Conservation (phyloP, 2,113 vertebrate species). For the Vombatus ursinus region DNA sequence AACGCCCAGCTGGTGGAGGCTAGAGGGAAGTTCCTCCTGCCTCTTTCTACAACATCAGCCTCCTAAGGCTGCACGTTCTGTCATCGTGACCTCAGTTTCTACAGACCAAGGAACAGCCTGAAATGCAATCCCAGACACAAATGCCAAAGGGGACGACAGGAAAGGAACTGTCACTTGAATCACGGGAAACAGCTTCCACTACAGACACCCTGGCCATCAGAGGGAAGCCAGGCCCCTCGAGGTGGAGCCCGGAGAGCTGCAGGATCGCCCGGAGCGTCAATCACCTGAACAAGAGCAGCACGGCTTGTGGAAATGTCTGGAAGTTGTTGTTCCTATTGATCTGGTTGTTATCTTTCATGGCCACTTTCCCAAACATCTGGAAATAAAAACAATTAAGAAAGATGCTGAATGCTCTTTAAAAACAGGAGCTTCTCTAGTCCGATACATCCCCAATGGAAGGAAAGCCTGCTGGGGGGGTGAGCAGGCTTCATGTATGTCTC, state of each 20-base stretch:
- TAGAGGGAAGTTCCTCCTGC: background rate
- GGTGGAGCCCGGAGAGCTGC: background rate
- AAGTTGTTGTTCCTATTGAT: slow-evolving; percentile 99
- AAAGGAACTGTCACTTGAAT: no score
- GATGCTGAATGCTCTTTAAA: background rate
- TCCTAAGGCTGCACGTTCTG: background rate
- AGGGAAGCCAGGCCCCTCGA: background rate
- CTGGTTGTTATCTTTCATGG: slow-evolving; percentile 96
- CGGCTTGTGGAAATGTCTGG: slow-evolving; percentile 98
- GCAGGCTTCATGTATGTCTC: background rate
- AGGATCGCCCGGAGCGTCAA: slow-evolving; percentile 5
- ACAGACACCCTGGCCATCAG: no score
- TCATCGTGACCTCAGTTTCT: background rate
- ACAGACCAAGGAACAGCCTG: background rate
- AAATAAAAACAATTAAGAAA: slow-evolving; percentile 27
- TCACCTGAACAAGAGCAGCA: slow-evolving; percentile 97
- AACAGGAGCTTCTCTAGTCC: background rate
- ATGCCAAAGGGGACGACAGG: background rate
- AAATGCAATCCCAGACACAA: background rate
- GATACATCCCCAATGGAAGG: background rate
- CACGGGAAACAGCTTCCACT: background rate
- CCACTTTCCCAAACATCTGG: slow-evolving; percentile 98
- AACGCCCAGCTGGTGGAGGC: background rate
- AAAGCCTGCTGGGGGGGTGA: background rate
- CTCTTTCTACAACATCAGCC: background rate